phyloP scores from a whole-genome alignment of 2,888 invertebrate species.

The Platycheirus rosarum region DNA sequence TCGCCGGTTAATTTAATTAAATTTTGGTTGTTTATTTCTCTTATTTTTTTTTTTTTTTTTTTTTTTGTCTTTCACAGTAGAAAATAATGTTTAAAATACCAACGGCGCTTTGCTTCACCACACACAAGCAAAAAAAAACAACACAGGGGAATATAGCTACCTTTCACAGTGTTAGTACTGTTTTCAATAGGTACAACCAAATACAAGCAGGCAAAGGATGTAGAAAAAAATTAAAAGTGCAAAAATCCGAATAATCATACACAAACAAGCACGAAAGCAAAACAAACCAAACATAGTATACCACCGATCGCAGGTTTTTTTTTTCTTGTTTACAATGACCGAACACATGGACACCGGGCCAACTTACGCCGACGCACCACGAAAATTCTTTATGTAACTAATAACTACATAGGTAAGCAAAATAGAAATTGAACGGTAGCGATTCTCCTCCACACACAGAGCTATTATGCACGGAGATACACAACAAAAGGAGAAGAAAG shows the following conservation, averaged over 20 bases:
- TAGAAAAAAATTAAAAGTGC: not conserved
- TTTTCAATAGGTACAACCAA: not conserved
- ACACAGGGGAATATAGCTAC: not conserved
- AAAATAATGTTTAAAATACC: not conserved
- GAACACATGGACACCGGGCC: not conserved
- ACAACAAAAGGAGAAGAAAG: not conserved
- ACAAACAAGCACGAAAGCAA: not conserved
- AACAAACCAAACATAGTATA: not conserved
- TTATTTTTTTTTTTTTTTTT: too few species aligned
- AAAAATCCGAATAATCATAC: not conserved
- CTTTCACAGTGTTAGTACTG: not conserved
- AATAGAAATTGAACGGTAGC: not conserved
- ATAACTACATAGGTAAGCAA: not conserved
- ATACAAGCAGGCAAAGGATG: not conserved
- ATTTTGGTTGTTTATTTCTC: too few species aligned
- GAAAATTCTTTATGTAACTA: not conserved
- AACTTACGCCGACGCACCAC: not conserved
- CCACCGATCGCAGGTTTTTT: not conserved
- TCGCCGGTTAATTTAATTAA: not conserved
- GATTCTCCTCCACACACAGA: not conserved
- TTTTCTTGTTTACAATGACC: not conserved
- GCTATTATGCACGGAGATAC: not conserved
- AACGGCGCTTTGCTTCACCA: not conserved
- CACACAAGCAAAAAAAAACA: not conserved
- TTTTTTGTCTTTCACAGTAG: not conserved